Conservation (phyloP, 2,113 vertebrate species). For the Phrynocephalus versicolor region DNA sequence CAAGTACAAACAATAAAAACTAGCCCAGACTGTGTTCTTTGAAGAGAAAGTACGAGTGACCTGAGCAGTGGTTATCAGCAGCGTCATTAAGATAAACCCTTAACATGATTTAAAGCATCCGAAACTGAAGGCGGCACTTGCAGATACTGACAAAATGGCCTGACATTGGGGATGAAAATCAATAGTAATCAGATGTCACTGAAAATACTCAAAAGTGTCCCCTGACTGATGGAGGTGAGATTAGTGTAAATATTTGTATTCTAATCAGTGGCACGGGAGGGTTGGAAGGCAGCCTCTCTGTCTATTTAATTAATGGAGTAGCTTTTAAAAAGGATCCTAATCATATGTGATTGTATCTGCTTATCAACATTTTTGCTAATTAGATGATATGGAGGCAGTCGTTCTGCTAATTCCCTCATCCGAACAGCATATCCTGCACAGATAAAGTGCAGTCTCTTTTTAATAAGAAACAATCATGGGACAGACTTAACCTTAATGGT, state of each 20-base stretch:
- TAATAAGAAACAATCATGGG: slow-evolving; percentile 78
- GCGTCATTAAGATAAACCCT: slow-evolving; percentile 78
- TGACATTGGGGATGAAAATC: slow-evolving; percentile 74
- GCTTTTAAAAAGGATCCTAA: slow-evolving; percentile 89
- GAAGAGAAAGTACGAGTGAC: slow-evolving; percentile 76
- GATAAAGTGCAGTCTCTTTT: slow-evolving; percentile 77
- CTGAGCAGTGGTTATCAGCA: slow-evolving; percentile 78
- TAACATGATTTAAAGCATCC: slow-evolving; percentile 78
- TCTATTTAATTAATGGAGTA: slow-evolving; percentile 87
- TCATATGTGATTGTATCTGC: slow-evolving; percentile 85
- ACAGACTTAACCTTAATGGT: slow-evolving; percentile 78
- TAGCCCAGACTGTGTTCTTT: slow-evolving; percentile 62
- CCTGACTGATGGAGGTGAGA: slow-evolving; percentile 77
- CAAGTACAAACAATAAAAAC: slow-evolving; percentile 77
- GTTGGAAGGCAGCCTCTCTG: slow-evolving; percentile 79
- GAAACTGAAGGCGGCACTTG: slow-evolving; percentile 77
- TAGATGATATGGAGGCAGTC: slow-evolving; percentile 84
- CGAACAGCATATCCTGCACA: slow-evolving; percentile 79
- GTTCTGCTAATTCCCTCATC: slow-evolving; percentile 81
- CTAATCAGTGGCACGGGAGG: slow-evolving; percentile 76
- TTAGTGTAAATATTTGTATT: slow-evolving; percentile 80
- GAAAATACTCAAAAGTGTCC: slow-evolving; percentile 74
- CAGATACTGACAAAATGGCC: slow-evolving; percentile 76
- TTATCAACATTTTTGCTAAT: slow-evolving; percentile 86
- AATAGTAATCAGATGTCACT: slow-evolving; percentile 80